Percentiles rank a stretch among this genome's conserved stretches.
phyloP scores from a whole-genome alignment of 2,797 vertebrate species.

The Hypotaenidia philippensis region DNA sequence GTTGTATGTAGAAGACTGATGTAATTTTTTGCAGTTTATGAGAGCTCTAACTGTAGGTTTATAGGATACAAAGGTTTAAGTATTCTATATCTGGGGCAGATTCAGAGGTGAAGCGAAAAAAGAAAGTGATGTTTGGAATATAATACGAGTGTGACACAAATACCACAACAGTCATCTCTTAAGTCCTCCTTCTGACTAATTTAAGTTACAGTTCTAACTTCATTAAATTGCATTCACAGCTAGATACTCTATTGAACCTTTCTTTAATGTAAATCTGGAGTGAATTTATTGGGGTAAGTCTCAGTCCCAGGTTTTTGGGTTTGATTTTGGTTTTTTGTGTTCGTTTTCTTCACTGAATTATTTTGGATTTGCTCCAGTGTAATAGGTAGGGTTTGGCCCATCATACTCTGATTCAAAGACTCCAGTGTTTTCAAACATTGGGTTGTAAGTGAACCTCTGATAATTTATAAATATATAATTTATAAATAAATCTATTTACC shows the following conservation, averaged over 20 bases:
- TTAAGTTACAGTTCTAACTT: neutral
- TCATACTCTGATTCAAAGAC: neutral
- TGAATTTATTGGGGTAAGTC: neutral
- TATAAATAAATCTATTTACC: neutral
- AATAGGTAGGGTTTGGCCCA: neutral
- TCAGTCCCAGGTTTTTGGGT: neutral
- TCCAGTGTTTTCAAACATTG: neutral
- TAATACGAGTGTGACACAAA: slow-evolving; percentile 1
- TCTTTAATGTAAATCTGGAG: neutral
- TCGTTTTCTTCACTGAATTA: neutral
- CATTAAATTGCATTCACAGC: neutral
- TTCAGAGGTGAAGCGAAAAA: neutral
- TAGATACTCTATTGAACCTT: neutral
- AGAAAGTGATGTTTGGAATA: slow-evolving; percentile 7
- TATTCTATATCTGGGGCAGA: slow-evolving; percentile 40
- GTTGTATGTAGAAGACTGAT: slow-evolving; percentile 57
- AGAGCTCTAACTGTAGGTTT: slow-evolving; percentile 45
- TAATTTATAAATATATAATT: neutral
- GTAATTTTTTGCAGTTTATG: slow-evolving; percentile 66
- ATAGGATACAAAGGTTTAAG: slow-evolving; percentile 57
- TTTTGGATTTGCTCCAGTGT: neutral
- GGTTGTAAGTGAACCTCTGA: neutral
- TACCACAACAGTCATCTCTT: neutral
- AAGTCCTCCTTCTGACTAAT: neutral
- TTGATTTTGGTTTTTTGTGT: neutral